Percentiles rank a stretch among this genome's conserved stretches.
Evolutionary conservation across 2,888 invertebrate genomes (phyloP).

Genomic region (Criorhina ranunculi): DNA sequence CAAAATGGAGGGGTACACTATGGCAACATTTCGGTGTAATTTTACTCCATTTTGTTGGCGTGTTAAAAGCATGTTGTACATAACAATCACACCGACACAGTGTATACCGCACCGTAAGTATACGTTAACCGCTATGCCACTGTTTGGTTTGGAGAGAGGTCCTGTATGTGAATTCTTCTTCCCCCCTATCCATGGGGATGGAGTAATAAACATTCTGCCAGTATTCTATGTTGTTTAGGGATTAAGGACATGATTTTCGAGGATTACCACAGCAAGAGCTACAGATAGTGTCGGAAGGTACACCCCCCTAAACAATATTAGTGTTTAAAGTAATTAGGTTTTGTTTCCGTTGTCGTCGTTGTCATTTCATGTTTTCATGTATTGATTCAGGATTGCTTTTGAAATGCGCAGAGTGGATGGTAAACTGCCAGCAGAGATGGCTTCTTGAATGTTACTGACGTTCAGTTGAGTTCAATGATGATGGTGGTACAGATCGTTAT

Average conservation of each 20-base stretch:
- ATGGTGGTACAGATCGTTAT: slow-evolving; percentile 47
- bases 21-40: slow-evolving; percentile 73
- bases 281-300: slow-evolving; percentile 53
- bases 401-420: slow-evolving; percentile 30
- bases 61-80: slow-evolving; percentile 76
- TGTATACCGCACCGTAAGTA: slow-evolving; percentile 33
- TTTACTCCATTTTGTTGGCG: slow-evolving; percentile 73
- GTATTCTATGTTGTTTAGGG: slow-evolving; percentile 65
- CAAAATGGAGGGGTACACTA: slow-evolving; percentile 63
- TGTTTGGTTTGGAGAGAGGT: slow-evolving; percentile 39
- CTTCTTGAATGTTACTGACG: slow-evolving; percentile 41
- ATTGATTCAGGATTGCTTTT: slow-evolving; percentile 67
- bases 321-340: slow-evolving; percentile 75
- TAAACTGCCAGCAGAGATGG: slow-evolving; percentile 35
- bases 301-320: slow-evolving; percentile 75
- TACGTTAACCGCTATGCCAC: slow-evolving; percentile 19
- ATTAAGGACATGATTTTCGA: slow-evolving; percentile 76
- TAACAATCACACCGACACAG: slow-evolving; percentile 70
- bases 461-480: slow-evolving; percentile 8
- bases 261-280: slow-evolving; percentile 73
- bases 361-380: slow-evolving; percentile 62
- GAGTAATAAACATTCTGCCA: slow-evolving; percentile 69
- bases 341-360: slow-evolving; percentile 67
- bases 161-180: slow-evolving; percentile 23
- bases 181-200: neutral